Base-by-base conservation (phyloP, 1,140 invertebrate species). In the Drosophila aff. region DNA sequence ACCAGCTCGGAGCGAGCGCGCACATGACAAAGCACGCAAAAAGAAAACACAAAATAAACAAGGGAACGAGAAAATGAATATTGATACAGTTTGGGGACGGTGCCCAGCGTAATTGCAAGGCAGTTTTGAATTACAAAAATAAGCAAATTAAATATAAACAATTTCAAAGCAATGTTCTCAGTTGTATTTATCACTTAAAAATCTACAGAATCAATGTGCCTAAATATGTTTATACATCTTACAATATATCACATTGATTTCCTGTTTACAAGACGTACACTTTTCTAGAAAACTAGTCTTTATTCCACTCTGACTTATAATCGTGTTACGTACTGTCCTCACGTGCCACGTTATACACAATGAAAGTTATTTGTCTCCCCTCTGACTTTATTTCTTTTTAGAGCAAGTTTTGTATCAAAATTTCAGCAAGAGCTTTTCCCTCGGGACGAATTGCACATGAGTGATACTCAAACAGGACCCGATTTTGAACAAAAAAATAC, bases 381-480 rank as follows among this genome's bases (percentile, higher is more conserved):
- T 18, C 26, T 40, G 44, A 47, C 41, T 38, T 47, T 65, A 46
- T 46, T 38, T 67, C 21, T 67, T 67, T 67, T 31, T 66, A 66
- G 41, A 66, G 40, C 40, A 44, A 46, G 23, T 53, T 76, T 65
- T 57, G 31, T 60, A 33, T 59, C 55, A 36, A 71, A 64, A 79
- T 66, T 44, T 55, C 43, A 55, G 55, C 23, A 58, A 47, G 40
- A 31, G 23, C 41, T 75, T 28, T 38, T 46, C 57, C 59, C 53
- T 59, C 52, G 60, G 79, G 66, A 73, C 73, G 77, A 62, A 76
- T 66, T 76, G 61, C 57, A 57, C 52, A 59, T 49, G 18, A 74
- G 36, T 62, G 46, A 38, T 23, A n/a, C 47, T 23, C 38, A 26
- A 40, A 59, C 57, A 75, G 40, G 59, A 55, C 72, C 61, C 38